These are phyloP conservation scores for Paralvinella palmiformis DNA, from an alignment of 1,140 invertebrate species.

Conservation along the genomic window DNA sequence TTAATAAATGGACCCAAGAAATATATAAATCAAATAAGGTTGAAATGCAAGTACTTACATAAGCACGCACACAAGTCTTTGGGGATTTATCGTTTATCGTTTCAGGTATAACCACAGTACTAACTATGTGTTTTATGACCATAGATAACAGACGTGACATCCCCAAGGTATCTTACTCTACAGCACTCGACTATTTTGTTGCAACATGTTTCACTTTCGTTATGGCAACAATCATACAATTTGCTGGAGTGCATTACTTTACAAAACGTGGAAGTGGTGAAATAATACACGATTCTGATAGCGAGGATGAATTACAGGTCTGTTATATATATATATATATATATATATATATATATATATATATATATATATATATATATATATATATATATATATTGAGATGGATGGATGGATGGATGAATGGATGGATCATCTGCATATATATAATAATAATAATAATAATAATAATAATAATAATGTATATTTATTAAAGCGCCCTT, in stretches of 20 bases:
- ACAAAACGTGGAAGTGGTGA: conserved; percentile 84
- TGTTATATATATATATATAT: not conserved
- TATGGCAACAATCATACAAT: conserved; percentile 71
- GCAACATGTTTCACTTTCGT: conserved; percentile 81
- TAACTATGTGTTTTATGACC: conserved; percentile 83
- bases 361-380: not conserved
- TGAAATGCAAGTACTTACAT: no score
- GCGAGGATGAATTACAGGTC: not conserved
- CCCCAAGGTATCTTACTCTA: conserved; percentile 80
- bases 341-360: not conserved
- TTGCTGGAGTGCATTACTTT: conserved; percentile 82
- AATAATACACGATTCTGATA: conserved; percentile 8
- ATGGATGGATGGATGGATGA: not conserved
- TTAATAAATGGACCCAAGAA: no score
- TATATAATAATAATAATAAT: no score
- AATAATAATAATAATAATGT: no score
- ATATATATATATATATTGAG: not conserved
- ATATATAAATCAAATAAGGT: no score
- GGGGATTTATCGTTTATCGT: no score
- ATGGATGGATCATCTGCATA: no score
- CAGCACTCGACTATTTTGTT: conserved; percentile 80
- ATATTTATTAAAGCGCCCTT: no score
- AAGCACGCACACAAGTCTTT: no score
- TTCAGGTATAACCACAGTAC: conserved; percentile 75
- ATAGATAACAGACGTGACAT: conserved; percentile 77